Evolutionary conservation across 2,888 invertebrate species (phyloP), one percentile per base, ranked within the genome.

Genomic region (Thereva nobilitata): DNA sequence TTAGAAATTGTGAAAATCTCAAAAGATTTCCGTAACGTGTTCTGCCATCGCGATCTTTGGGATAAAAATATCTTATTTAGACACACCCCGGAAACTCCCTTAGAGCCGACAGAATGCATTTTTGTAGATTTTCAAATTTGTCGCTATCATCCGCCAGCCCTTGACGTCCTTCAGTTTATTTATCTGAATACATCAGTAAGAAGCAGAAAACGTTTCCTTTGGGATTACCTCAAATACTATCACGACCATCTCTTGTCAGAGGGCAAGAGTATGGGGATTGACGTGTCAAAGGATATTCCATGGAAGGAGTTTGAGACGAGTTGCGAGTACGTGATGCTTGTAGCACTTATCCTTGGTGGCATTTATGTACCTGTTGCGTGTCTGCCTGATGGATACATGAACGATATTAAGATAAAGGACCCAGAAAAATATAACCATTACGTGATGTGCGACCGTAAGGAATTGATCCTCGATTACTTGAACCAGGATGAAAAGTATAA

Each of bases 41-140:
- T 85, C 1, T 80, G 82, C n/a, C 81, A 81, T 72, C 76, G 78
- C 2, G 80, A 81, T 72, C 72, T 76, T 47, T 81, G 81, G 81
- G 73, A 74, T 10, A 80, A 78, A 9, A 81, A 81, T 72, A 74
- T 79, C 9, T 76, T 81, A 69, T 76, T 77, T 57, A 68, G 61
- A 44, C 66, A 69, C 7, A 55, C n/a, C 5, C 4, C 6, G 23
- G 23, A 23, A 23, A 2, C 23, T 9, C 10, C 45, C 38, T 53
- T 45, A 77, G 80, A 56, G 74, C 52, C 23, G 34, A 37, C 68
- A 3, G 65, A 75, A 4, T 77, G 76, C n/a, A 64, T 79, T 0
- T 71, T 80, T 9, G 77, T 80, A 0, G 80, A 80, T 68, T 80
- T 76, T 68, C 80, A 80, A 70, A 73, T 76, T 0, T 76, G 76